Evolutionary conservation across 1,140 invertebrate genomes (phyloP).

Genomic region (Drosophila kanapiae): DNA sequence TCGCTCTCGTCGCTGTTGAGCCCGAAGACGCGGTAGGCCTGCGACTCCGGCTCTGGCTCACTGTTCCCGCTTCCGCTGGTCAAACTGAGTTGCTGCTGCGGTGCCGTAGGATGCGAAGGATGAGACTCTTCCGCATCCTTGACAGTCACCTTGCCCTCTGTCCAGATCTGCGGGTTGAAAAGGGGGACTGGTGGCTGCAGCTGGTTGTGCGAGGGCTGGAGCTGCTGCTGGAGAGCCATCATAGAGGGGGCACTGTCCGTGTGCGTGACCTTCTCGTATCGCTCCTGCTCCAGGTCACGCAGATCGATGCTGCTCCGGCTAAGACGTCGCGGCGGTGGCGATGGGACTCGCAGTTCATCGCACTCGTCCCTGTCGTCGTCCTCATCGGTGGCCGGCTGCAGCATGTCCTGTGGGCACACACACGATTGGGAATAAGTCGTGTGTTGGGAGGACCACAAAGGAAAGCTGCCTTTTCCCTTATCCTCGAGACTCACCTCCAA

Average conservation of each 20-base stretch:
- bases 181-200: slow-evolving; percentile 64
- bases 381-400: slow-evolving; percentile 81
- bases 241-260: slow-evolving; percentile 85
- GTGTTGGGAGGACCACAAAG: slow-evolving; percentile 24
- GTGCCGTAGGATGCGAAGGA: neutral
- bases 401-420: slow-evolving; percentile 69
- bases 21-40: slow-evolving; percentile 70
- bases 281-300: slow-evolving; percentile 84
- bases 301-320: slow-evolving; percentile 85
- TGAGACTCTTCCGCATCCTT: neutral
- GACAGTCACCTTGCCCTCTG: slow-evolving; percentile 29
- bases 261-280: slow-evolving; percentile 84
- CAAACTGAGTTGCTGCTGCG: slow-evolving; percentile 64
- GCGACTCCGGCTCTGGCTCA: slow-evolving; percentile 64
- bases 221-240: slow-evolving; percentile 77
- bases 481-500: slow-evolving; percentile 72
- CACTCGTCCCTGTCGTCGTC: slow-evolving; percentile 84
- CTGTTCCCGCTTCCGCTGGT: slow-evolving; percentile 73
- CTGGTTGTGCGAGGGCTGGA: slow-evolving; percentile 45
- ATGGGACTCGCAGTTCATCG: slow-evolving; percentile 83
- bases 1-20: slow-evolving; percentile 80
- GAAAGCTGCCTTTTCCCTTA: neutral
- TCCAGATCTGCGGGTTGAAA: slow-evolving; percentile 74
- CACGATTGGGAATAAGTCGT: slow-evolving; percentile 1
- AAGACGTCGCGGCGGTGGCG: slow-evolving; percentile 81